These are phyloP conservation scores for Oxyruncus cristatus DNA, from an alignment of 2,113 vertebrate genomes.

Conservation along the genomic window DNA sequence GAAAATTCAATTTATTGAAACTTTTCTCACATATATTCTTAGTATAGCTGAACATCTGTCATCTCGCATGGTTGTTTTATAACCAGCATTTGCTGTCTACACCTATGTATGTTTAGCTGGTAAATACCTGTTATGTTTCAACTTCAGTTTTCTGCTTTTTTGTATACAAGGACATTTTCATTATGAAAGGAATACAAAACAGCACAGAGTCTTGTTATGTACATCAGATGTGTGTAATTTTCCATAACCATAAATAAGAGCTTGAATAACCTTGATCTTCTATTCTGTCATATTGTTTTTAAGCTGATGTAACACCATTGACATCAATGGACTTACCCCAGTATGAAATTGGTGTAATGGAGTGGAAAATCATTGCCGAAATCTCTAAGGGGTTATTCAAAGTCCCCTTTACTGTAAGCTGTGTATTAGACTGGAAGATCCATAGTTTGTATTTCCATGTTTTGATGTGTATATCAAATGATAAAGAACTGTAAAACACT, in stretches of 20 bases:
- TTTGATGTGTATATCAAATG: conserved; percentile 69
- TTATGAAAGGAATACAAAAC: conserved; percentile 45
- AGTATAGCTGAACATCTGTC: conserved; percentile 31
- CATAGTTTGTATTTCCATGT: conserved; percentile 27
- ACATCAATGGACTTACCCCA: conserved; percentile 60
- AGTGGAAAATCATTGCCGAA: conserved; percentile 65
- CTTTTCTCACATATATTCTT: conserved; percentile 31
- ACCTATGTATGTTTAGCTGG: conserved; percentile 3
- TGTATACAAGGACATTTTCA: not conserved
- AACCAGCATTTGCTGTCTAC: conserved; percentile 20
- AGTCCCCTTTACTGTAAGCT: conserved; percentile 39
- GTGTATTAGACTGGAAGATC: conserved; percentile 56
- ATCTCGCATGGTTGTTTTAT: conserved; percentile 20
- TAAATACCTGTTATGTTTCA: conserved; percentile 60
- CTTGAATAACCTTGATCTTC: conserved; percentile 65
- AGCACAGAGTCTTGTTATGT: conserved; percentile 8
- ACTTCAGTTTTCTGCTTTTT: conserved; percentile 31
- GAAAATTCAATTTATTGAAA: conserved; percentile 9
- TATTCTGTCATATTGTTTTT: conserved; percentile 64
- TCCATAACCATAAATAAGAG: conserved; percentile 60
- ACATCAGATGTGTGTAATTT: conserved; percentile 50
- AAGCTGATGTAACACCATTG: conserved; percentile 58
- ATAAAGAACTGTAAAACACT: conserved; percentile 39
- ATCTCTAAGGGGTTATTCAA: conserved; percentile 62
- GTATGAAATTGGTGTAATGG: conserved; percentile 67